These are phyloP conservation scores for Festucalex cinctus DNA, from an alignment of 2,113 vertebrate species.

Conservation along the genomic window DNA sequence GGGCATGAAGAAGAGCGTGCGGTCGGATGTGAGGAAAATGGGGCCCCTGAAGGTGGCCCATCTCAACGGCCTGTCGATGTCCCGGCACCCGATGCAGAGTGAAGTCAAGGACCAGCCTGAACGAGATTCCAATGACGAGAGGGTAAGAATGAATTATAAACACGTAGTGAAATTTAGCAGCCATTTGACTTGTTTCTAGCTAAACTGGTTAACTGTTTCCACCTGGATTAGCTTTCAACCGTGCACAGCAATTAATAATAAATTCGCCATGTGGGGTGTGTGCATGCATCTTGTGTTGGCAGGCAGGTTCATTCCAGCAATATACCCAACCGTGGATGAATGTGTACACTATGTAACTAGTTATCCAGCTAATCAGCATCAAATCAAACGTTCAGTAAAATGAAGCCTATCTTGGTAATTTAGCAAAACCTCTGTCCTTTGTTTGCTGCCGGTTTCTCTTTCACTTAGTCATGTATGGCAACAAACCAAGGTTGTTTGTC, in stretches of 20 bases:
- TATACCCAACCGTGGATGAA: too few species aligned
- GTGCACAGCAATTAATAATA: background rate
- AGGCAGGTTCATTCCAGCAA: too few species aligned
- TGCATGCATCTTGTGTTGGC: too few species aligned
- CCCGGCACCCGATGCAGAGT: conserved; percentile 79
- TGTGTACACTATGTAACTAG: too few species aligned
- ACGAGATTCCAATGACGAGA: conserved; percentile 86
- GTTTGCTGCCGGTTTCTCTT: too few species aligned
- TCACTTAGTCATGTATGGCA: too few species aligned
- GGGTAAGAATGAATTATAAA: conserved; percentile 69
- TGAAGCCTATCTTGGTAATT: too few species aligned
- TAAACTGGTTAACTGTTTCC: conserved; percentile 13
- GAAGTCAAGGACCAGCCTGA: conserved; percentile 83
- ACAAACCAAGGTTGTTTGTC: too few species aligned
- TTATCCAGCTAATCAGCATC: too few species aligned
- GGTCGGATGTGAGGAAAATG: conserved; percentile 86
- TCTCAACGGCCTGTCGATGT: conserved; percentile 85
- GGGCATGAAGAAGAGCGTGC: conserved; percentile 89
- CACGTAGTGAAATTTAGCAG: background rate
- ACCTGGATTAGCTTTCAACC: background rate
- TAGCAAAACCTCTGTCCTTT: too few species aligned
- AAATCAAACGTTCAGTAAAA: too few species aligned
- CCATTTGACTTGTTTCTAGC: background rate
- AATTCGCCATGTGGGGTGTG: too few species aligned
- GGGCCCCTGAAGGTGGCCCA: conserved; percentile 88